phyloP scores from a whole-genome alignment of 2,113 vertebrate genomes.

The Takifugu bimaculatus region DNA sequence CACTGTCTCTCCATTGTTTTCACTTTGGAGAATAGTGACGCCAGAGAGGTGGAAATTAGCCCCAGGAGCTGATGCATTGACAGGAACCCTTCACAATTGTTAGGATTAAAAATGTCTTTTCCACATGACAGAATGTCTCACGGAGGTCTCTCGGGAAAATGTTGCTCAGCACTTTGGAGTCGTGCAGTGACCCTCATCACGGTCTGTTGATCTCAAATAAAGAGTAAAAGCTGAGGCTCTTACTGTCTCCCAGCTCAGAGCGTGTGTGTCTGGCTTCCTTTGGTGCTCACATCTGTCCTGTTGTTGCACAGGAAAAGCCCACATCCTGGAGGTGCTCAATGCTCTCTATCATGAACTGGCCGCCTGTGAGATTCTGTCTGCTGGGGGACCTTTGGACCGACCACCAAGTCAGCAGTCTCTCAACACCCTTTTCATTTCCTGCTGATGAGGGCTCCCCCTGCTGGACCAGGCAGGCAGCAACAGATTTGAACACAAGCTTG shows the following conservation, averaged over 20 bases:
- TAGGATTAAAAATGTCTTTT: too few species aligned
- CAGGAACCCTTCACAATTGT: too few species aligned
- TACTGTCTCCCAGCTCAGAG: constrained; percentile 12
- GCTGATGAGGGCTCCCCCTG: constrained; percentile 57
- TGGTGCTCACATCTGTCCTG: constrained; percentile 25
- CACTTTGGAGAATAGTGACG: too few species aligned
- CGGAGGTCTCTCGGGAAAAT: constrained; percentile 88
- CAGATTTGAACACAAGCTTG: too few species aligned
- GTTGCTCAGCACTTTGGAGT: constrained; percentile 87
- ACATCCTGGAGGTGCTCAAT: constrained; percentile 81
- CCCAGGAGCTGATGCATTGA: too few species aligned
- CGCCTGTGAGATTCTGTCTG: constrained; percentile 80
- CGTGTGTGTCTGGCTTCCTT: constrained; percentile 9
- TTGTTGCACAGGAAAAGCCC: constrained; percentile 70
- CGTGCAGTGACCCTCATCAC: constrained; percentile 78
- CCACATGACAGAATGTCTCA: constrained; percentile 77
- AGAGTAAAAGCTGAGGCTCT: constrained; percentile 34
- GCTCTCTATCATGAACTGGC: constrained; percentile 82
- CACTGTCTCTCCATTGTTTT: too few species aligned
- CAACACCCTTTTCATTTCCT: constrained; percentile 64
- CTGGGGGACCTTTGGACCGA: constrained; percentile 57
- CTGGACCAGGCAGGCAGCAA: constrained; percentile 20
- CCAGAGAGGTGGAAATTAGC: too few species aligned
- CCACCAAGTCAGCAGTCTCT: constrained; percentile 64
- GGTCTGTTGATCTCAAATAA: constrained; percentile 65